These are phyloP conservation scores for Synaphobranchus kaupii DNA, from an alignment of 2,797 vertebrate species.

Conservation along the genomic window DNA sequence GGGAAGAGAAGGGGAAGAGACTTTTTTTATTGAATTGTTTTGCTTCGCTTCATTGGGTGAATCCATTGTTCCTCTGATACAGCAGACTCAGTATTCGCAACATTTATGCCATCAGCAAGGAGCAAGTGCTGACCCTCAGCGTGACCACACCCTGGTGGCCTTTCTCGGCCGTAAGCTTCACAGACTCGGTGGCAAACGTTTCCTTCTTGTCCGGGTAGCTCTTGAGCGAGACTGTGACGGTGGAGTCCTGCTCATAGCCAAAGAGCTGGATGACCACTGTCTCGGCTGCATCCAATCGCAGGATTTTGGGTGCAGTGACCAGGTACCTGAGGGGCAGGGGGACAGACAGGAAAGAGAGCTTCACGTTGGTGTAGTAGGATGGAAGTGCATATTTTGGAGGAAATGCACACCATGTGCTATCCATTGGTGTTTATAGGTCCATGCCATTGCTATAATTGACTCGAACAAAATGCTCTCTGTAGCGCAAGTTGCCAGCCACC, in stretches of 20 bases:
- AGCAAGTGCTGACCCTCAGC: slow-evolving; percentile 71
- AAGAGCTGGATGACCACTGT: slow-evolving; percentile 83
- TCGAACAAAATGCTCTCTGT: background rate
- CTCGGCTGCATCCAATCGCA: slow-evolving; percentile 76
- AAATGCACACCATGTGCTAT: too few species aligned
- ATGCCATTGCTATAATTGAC: background rate
- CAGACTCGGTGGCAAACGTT: slow-evolving; percentile 49
- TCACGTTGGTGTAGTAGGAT: background rate
- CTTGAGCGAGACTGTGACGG: slow-evolving; percentile 70
- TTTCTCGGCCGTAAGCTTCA: slow-evolving; percentile 73
- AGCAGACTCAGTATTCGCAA: background rate
- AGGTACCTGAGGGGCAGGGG: slow-evolving; percentile 74
- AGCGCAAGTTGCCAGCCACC: background rate
- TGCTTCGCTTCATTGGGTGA: background rate
- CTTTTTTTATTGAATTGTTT: background rate
- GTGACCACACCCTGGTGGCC: slow-evolving; percentile 70
- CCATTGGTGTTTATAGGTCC: too few species aligned
- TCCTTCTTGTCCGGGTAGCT: slow-evolving; percentile 74
- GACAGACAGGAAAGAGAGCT: background rate
- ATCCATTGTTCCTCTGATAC: background rate
- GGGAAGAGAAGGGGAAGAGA: background rate
- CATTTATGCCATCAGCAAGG: background rate
- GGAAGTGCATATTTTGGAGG: background rate
- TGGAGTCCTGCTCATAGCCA: slow-evolving; percentile 69
- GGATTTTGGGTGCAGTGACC: slow-evolving; percentile 79